A percentile compares a stretch with the other conserved stretches of the same genome.
phyloP scores from a whole-genome alignment of 1,140 invertebrate species.

The Anadara kagoshimensis region DNA sequence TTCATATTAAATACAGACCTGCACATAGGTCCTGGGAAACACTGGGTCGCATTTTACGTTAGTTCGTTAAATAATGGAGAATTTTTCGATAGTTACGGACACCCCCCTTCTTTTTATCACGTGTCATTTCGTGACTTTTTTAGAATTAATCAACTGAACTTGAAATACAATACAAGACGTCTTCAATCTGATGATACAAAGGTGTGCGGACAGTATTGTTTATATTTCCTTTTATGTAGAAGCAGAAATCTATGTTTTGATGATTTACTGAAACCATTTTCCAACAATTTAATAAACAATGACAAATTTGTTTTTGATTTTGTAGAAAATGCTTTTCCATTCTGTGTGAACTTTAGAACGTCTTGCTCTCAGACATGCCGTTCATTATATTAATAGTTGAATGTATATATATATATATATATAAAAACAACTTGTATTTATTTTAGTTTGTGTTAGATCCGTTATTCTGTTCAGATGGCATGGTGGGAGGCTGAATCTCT shows the following conservation, averaged over 20 bases:
- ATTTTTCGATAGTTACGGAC: conserved; percentile 20
- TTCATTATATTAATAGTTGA: too few species aligned
- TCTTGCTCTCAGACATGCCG: too few species aligned
- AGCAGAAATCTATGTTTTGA: too few species aligned
- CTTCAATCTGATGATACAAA: neutral
- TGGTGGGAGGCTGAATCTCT: neutral
- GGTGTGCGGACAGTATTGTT: conserved; percentile 9
- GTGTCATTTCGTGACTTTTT: neutral
- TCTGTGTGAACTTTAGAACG: too few species aligned
- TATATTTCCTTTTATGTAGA: neutral
- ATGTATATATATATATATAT: too few species aligned
- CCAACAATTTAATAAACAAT: too few species aligned
- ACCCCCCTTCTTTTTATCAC: neutral
- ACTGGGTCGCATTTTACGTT: conserved; percentile 10
- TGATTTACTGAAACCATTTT: too few species aligned
- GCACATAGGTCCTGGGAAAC: neutral
- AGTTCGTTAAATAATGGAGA: neutral
- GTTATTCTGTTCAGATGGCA: neutral
- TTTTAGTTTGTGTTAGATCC: too few species aligned
- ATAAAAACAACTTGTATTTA: too few species aligned
- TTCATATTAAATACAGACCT: neutral
- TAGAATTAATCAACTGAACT: neutral
- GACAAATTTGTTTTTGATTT: too few species aligned
- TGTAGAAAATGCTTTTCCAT: too few species aligned
- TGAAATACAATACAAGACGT: neutral